A percentile compares a stretch with the other conserved stretches of the same genome.
phyloP scores from a whole-genome alignment of 1,140 invertebrate species.

The Brachionus rubens region DNA sequence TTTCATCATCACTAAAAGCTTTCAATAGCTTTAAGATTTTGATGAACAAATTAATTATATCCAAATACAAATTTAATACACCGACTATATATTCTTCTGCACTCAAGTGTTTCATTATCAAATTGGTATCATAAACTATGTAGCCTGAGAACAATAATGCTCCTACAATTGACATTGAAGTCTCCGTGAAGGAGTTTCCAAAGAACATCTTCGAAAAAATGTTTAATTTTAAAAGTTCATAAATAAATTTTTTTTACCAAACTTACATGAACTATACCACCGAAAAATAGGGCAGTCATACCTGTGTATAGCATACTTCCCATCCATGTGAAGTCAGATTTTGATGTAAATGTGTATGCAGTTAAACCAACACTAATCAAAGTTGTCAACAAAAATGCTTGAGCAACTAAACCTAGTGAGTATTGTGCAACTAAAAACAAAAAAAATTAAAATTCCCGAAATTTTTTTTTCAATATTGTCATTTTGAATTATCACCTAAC shows the following conservation, averaged over 20 bases:
- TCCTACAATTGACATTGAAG: constrained; percentile 65
- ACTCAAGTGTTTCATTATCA: constrained; percentile 85
- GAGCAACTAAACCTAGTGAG: constrained; percentile 69
- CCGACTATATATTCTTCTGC: constrained; percentile 95
- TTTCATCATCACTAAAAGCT: constrained; percentile 41
- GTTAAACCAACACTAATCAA: constrained; percentile 70
- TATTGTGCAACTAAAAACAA: constrained; percentile 67
- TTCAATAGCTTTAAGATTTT: constrained; percentile 69
- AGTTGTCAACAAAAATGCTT: constrained; percentile 73
- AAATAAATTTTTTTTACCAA: neutral
- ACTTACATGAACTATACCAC: constrained; percentile 64
- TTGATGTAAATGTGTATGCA: constrained; percentile 74
- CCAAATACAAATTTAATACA: constrained; percentile 81
- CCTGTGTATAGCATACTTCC: constrained; percentile 71
- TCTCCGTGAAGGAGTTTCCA: constrained; percentile 68
- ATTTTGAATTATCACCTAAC: too few species aligned
- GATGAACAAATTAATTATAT: constrained; percentile 84
- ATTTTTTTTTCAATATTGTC: neutral
- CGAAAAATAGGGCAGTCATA: constrained; percentile 69
- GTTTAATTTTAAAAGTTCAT: neutral
- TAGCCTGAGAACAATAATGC: constrained; percentile 61
- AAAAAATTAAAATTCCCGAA: neutral
- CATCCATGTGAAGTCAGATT: constrained; percentile 73
- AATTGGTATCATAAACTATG: constrained; percentile 85
- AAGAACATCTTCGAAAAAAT: constrained; percentile 67